Conservation (phyloP, 2,113 vertebrate species). For the Globicephala melas region DNA sequence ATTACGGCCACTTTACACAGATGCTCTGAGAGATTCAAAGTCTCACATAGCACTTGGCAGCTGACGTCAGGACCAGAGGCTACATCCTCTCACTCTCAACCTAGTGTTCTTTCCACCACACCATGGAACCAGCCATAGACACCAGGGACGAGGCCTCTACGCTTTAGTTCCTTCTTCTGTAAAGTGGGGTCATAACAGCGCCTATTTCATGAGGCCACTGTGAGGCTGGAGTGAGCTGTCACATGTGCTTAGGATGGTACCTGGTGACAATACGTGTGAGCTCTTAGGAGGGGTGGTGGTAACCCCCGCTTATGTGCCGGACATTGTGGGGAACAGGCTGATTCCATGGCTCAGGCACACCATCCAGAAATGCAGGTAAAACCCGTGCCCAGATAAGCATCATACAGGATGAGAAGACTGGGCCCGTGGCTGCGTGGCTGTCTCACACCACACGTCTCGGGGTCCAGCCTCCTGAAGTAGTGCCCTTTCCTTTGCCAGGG, state of each 20-base stretch:
- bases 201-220: background rate
- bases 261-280: background rate
- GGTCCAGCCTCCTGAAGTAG: background rate
- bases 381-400: fast-evolving
- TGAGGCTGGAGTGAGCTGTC: background rate
- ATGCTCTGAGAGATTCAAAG: background rate
- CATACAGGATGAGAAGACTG: background rate
- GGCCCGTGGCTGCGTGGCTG: background rate
- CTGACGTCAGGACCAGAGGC: background rate
- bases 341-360: fast-evolving
- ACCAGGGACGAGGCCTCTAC: background rate
- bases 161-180: background rate
- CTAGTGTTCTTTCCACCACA: background rate
- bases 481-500: background rate
- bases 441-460: fast-evolving
- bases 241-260: background rate
- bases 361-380: background rate
- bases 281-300: background rate
- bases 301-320: background rate
- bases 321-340: background rate
- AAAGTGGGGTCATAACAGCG: background rate
- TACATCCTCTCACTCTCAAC: fast-evolving
- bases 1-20: background rate
- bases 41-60: background rate
- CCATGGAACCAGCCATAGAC: background rate